Percentiles rank a stretch among this genome's conserved stretches.
phyloP scores from a whole-genome alignment of 1,140 invertebrate species.

The Drosophila ambigua region DNA sequence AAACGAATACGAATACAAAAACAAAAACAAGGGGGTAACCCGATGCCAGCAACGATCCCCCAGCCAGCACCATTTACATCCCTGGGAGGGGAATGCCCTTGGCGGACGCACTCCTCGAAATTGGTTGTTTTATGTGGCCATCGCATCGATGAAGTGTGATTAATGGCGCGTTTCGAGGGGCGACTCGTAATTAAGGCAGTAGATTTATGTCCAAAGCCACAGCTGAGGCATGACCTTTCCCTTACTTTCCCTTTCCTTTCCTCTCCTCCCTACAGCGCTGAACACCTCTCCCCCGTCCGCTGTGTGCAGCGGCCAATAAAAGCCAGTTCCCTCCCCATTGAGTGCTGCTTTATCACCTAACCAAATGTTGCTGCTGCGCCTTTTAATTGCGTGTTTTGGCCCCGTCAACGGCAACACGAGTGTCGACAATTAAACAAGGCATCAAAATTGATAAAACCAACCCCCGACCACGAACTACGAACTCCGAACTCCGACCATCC shows the following conservation, averaged over 20 bases:
- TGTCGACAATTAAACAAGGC: slow-evolving; percentile 70
- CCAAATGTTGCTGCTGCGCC: slow-evolving; percentile 58
- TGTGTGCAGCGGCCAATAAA: slow-evolving; percentile 27
- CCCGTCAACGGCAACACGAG: slow-evolving; percentile 36
- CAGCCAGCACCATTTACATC: background rate
- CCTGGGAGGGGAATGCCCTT: background rate
- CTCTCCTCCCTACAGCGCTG: background rate
- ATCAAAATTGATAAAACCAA: slow-evolving; percentile 73
- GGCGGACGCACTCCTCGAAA: slow-evolving; percentile 33
- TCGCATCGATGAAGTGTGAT: slow-evolving; percentile 78
- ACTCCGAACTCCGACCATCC: slow-evolving; percentile 21
- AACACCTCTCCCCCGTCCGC: background rate
- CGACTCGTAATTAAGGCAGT: slow-evolving; percentile 73
- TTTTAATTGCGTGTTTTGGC: slow-evolving; percentile 71
- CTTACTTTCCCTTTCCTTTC: background rate
- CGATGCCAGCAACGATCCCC: background rate
- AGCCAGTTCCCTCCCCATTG: slow-evolving; percentile 31
- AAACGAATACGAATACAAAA: slow-evolving; percentile 39
- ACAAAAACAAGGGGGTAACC: background rate
- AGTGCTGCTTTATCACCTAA: slow-evolving; percentile 50
- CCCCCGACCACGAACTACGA: background rate
- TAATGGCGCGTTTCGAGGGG: slow-evolving; percentile 75
- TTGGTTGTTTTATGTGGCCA: slow-evolving; percentile 70
- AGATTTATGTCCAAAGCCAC: slow-evolving; percentile 62
- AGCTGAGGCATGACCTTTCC: slow-evolving; percentile 52